Evolutionary conservation across 1,140 invertebrate genomes (phyloP), one percentile per base, ranked within the genome.

Genomic region (Drosophila kepulauana): DNA sequence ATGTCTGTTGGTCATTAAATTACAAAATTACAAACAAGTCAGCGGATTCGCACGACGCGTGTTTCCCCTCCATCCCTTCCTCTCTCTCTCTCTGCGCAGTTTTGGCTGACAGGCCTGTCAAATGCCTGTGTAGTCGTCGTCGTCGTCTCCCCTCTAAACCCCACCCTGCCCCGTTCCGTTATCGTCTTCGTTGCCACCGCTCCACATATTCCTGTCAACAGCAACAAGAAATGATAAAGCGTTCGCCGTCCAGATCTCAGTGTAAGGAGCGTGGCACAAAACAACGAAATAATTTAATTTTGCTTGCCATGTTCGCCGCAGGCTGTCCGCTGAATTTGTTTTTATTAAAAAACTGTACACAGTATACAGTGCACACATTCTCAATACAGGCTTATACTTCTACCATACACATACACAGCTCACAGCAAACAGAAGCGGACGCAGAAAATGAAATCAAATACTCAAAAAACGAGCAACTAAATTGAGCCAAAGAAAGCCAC

Each of bases 201-300:
- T 48, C 41, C 52, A 49, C 51, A 52, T 68, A 67, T 61, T 76
- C 68, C 82, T 79, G 76, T 73, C 85, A 89, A 77, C 63, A 76
- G 66, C 75, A 89, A 84, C 74, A 70, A 73, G 78, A 89, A 85
- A 89, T 79, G 71, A 84, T 81, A 88, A 81, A 84, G 81, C 81
- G 79, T 73, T 75, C 48, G 84, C 51, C 76, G 75, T 82, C 67
- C 82, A 82, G 79, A 85, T 73, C 73, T 72, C 30, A 38, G 49
- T 20, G 69, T 43, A 46, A 57, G 59, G 35, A 46, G 46, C 38
- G 43, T 30, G 46, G 52, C 67, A 59, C 41, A 75, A 61, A 74
- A 75, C 64, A 75, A 62, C 66, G 75, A 89, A 89, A 89, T 84
- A 89, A 89, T 89, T 89, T 89, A 79, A 89, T 89, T 89, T 89